Evolutionary conservation across 1,140 invertebrate genomes (phyloP).

Genomic region (Pinna nobilis): DNA sequence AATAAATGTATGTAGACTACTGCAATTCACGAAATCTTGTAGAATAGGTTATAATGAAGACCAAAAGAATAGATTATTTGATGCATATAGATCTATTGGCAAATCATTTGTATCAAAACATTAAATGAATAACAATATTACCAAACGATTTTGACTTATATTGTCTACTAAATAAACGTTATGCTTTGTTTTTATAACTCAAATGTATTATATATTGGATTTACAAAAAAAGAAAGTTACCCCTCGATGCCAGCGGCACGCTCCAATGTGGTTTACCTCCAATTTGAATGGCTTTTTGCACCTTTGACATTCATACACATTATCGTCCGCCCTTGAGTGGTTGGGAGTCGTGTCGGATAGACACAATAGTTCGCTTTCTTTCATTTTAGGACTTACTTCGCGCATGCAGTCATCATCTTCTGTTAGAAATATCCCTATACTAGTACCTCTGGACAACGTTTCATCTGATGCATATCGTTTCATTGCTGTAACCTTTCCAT

Average conservation of each 20-base stretch:
- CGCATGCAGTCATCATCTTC: conserved; percentile 19
- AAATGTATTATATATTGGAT: too few species aligned
- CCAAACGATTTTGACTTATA: too few species aligned
- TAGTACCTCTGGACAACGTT: conserved; percentile 12
- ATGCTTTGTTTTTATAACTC: too few species aligned
- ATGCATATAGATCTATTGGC: too few species aligned
- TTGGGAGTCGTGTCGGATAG: conserved; percentile 28
- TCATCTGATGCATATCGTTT: not conserved
- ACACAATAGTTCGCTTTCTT: not conserved
- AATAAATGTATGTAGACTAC: too few species aligned
- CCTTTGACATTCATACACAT: conserved; percentile 43
- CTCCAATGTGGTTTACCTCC: conserved; percentile 37
- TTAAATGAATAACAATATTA: too few species aligned
- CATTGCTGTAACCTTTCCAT: not conserved
- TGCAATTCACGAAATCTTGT: too few species aligned
- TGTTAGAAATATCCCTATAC: conserved; percentile 32
- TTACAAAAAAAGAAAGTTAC: too few species aligned
- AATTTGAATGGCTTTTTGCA: conserved; percentile 51
- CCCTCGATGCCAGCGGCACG: conserved; percentile 61
- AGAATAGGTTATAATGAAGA: too few species aligned
- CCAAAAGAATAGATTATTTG: too few species aligned
- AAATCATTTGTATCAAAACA: too few species aligned
- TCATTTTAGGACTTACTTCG: not conserved
- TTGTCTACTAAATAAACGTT: too few species aligned
- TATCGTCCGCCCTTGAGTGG: conserved; percentile 35